Evolutionary conservation across 2,113 vertebrate genomes (phyloP).

Genomic region (Phoxinus phoxinus): DNA sequence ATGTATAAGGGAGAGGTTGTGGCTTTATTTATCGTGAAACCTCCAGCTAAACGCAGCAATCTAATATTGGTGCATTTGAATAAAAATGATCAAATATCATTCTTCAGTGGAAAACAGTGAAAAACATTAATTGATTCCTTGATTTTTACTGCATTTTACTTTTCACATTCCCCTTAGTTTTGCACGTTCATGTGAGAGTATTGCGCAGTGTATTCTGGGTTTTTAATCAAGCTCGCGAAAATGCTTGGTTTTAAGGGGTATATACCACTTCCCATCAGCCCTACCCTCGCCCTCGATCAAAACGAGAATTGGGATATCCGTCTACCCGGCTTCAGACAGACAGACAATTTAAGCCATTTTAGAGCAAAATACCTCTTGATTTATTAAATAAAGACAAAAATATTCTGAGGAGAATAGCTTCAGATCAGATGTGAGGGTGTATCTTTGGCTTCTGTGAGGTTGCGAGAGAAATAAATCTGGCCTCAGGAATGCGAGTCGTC

Average conservation of each 20-base stretch:
- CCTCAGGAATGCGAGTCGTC: conserved; percentile 60
- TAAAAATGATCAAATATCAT: background rate
- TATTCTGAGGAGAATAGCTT: conserved; percentile 11
- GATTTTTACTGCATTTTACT: background rate
- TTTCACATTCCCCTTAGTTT: background rate
- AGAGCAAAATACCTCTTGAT: background rate
- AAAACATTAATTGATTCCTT: background rate
- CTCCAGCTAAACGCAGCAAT: background rate
- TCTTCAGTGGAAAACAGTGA: background rate
- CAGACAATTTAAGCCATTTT: background rate
- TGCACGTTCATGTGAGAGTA: too few species aligned
- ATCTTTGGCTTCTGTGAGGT: conserved; percentile 8
- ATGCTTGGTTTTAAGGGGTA: too few species aligned
- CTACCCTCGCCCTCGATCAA: too few species aligned
- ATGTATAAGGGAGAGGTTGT: background rate
- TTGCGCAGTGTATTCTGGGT: too few species aligned
- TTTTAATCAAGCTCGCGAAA: too few species aligned
- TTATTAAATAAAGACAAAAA: background rate
- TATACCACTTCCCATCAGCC: too few species aligned
- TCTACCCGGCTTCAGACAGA: too few species aligned
- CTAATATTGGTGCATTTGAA: background rate
- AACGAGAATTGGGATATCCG: too few species aligned
- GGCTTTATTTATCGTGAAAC: background rate
- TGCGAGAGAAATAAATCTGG: conserved; percentile 23
- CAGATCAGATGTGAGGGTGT: background rate